phyloP scores from a whole-genome alignment of 2,113 vertebrate species.

The Menidia beryllina region DNA sequence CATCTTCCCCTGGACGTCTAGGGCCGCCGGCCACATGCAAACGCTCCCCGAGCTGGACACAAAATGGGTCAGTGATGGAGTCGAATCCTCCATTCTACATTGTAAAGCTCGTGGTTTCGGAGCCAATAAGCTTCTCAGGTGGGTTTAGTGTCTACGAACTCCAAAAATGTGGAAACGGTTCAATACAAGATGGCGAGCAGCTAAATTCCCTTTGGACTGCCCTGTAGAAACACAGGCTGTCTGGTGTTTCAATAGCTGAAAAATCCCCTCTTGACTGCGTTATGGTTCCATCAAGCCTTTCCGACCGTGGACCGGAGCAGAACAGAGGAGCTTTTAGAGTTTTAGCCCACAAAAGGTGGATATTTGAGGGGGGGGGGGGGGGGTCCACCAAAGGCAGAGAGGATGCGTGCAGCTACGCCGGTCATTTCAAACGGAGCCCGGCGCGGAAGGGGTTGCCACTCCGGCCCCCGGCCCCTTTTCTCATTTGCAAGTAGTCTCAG shows the following conservation, averaged over 20 bases:
- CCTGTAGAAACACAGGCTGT: slow-evolving; percentile 2
- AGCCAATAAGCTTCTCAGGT: no score
- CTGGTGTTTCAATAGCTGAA: not conserved
- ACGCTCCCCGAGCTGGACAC: not conserved
- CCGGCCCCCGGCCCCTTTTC: not conserved
- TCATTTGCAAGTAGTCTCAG: not conserved
- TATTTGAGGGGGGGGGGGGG: not conserved
- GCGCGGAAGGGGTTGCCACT: accelerated
- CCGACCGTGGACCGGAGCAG: not conserved
- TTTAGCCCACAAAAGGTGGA: not conserved
- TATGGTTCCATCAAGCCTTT: not conserved
- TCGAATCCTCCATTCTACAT: not conserved
- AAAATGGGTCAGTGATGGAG: not conserved
- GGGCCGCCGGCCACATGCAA: not conserved
- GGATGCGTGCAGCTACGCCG: slow-evolving; percentile 5
- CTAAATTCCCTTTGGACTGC: slow-evolving; percentile 5
- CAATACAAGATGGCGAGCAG: not conserved
- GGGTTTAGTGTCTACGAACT: no score
- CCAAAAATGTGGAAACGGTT: no score
- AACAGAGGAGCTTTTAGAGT: not conserved
- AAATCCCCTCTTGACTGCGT: not conserved
- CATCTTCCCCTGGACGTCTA: no score
- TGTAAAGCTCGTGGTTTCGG: no score
- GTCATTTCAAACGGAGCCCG: not conserved
- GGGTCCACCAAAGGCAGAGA: not conserved